Evolutionary conservation across 2,113 vertebrate genomes (phyloP), one percentile per base, ranked within the genome.

Genomic region (Gallinago undulata): DNA sequence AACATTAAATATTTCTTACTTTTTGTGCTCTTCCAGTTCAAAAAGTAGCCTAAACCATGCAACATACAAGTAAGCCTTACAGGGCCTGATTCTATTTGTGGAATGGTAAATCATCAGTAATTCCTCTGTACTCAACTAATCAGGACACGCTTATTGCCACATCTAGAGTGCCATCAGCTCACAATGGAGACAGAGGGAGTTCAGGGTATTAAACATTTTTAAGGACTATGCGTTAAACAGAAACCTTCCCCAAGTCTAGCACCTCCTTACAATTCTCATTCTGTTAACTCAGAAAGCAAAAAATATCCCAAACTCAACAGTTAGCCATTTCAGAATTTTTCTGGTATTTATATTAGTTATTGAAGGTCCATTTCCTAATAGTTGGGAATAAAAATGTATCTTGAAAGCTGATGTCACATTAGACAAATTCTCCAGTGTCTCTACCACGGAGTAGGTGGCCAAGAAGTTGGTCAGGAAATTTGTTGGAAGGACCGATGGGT

Each of bases 31-130:
- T 95, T 91, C 77, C 84, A 67, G 60, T 50, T 94, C 56, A 93
- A 87, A 87, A 95, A 69, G 24, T 57, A 93, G 57, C 78, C 92
- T 84, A 75, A 94, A 95, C 82, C 78, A 82, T 89, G 53, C 62
- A 76, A 90, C 66, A 57, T 13, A 82, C 57, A 91, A 94, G 33
- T 43, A 90, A 95, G 68, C 45, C 48, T 93, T 62, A 47, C 27
- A 92, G 45, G 77, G 27, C 60, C 96, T 72, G 51, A 43, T 72
- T 95, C 60, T 93, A 17, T 57, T 67, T 92, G 66, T 62, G 78
- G 84, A 95, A 84, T 66, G 70, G 66, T 35, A 73, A 89, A 84
- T 79, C 84, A 80, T 43, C 83, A 86, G 35, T 64, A 94, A 84
- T 59, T 92, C 64, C 55, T 93, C 92, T 72, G 68, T 87, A 82